A percentile compares a stretch with the other conserved stretches of the same genome.
Conservation (phyloP, 2,888 invertebrate species). For the Stenolophus ochropezus region DNA sequence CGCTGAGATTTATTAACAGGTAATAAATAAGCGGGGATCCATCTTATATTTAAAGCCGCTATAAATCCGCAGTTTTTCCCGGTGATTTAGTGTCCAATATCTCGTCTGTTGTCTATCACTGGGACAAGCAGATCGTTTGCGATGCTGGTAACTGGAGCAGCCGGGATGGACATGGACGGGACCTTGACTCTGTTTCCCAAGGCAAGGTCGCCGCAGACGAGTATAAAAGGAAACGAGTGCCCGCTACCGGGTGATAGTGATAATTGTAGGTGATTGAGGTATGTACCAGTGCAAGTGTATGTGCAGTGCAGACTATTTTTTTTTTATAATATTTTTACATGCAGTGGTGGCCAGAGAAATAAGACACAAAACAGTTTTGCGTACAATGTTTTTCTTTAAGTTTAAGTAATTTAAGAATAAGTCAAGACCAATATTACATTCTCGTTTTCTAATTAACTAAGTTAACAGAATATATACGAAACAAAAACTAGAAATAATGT, state of each 20-base stretch:
- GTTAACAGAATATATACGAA: too few relatives aligned
- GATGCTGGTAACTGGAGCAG: constrained; percentile 39
- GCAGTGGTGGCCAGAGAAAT: too few relatives aligned
- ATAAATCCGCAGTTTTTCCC: neutral
- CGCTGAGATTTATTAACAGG: too few relatives aligned
- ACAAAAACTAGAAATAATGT: too few relatives aligned
- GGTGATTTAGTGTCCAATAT: neutral
- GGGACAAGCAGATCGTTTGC: neutral
- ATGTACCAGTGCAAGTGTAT: constrained; percentile 8
- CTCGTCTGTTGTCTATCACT: neutral
- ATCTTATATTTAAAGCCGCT: neutral
- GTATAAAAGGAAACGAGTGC: constrained; percentile 50
- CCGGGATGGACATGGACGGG: constrained; percentile 47
- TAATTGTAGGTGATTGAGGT: neutral
- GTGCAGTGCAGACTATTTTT: constrained; percentile 1
- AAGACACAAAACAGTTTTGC: too few relatives aligned
- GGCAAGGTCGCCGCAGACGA: constrained; percentile 66
- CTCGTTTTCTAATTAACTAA: too few relatives aligned
- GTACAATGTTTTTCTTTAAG: too few relatives aligned
- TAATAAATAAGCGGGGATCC: neutral
- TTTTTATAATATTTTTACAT: neutral
- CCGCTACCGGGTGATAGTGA: constrained; percentile 48
- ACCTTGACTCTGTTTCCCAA: constrained; percentile 69
- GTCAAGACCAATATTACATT: too few relatives aligned
- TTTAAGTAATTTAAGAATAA: too few relatives aligned